Percentiles rank a stretch among this genome's conserved stretches.
Evolutionary conservation across 2,888 invertebrate genomes (phyloP).

Genomic region (Dastarcus helophoroides): DNA sequence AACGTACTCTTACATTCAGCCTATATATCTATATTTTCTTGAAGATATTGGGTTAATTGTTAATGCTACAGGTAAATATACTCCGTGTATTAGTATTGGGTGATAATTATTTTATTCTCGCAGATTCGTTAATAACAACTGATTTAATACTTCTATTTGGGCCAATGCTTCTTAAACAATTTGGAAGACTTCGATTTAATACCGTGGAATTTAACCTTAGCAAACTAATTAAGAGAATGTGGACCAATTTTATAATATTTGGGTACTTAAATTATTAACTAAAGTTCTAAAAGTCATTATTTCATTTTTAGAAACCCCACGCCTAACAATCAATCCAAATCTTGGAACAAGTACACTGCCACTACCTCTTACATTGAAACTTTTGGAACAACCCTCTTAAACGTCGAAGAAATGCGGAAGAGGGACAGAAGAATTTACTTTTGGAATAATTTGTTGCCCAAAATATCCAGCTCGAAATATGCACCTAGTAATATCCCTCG

Average conservation of each 20-base stretch:
- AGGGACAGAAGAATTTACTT: slow-evolving; percentile 26
- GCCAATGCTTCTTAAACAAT: slow-evolving; percentile 53
- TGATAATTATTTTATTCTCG: slow-evolving; percentile 10
- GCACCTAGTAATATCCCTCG: slow-evolving; percentile 20
- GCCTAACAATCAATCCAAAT: slow-evolving; percentile 38
- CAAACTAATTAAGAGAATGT: slow-evolving; percentile 39
- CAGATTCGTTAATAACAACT: slow-evolving; percentile 55
- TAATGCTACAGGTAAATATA: slow-evolving; percentile 42
- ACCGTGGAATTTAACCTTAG: slow-evolving; percentile 47
- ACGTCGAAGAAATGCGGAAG: slow-evolving; percentile 16
- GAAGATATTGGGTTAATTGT: slow-evolving; percentile 39
- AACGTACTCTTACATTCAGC: slow-evolving; percentile 30
- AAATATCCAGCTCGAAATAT: slow-evolving; percentile 22
- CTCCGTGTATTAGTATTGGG: neutral
- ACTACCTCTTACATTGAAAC: slow-evolving; percentile 42
- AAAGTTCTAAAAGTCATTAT: slow-evolving; percentile 1
- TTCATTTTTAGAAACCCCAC: slow-evolving; percentile 43
- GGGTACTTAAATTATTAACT: slow-evolving; percentile 29
- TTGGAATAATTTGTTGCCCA: slow-evolving; percentile 38
- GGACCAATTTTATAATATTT: slow-evolving; percentile 39
- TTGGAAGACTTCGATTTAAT: slow-evolving; percentile 50
- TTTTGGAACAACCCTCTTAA: slow-evolving; percentile 24
- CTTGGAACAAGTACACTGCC: slow-evolving; percentile 50
- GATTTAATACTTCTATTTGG: slow-evolving; percentile 57
- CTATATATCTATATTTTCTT: slow-evolving; percentile 46